These are phyloP conservation scores for Bombylius major DNA, from an alignment of 2,888 invertebrate genomes.

Conservation along the genomic window DNA sequence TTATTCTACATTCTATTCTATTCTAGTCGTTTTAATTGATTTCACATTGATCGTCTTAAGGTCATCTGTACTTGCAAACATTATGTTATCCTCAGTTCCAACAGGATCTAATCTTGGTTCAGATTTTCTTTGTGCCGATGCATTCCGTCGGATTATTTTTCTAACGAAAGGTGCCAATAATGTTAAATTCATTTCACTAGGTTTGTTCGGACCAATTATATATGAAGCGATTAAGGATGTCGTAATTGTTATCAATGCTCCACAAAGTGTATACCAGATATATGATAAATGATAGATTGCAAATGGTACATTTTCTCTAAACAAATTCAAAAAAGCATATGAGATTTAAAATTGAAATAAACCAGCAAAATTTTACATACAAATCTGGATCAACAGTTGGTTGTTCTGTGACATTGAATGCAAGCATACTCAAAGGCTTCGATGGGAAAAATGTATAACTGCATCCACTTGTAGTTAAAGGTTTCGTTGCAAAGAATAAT, in stretches of 20 bases:
- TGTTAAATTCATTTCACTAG: conserved; percentile 43
- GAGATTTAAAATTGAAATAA: not conserved
- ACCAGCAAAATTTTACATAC: not conserved
- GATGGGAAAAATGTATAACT: conserved; percentile 39
- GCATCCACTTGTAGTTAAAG: conserved; percentile 41
- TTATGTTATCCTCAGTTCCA: conserved; percentile 11
- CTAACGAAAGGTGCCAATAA: conserved; percentile 60
- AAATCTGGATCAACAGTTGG: conserved; percentile 4
- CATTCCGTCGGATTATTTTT: conserved; percentile 34
- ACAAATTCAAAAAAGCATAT: conserved; percentile 24
- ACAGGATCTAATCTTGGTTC: conserved; percentile 11
- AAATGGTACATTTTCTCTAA: conserved; percentile 23
- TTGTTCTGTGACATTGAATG: conserved; percentile 20
- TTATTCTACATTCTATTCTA: not conserved
- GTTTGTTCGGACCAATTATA: conserved; percentile 39
- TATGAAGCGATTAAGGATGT: conserved; percentile 43
- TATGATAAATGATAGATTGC: conserved; percentile 59
- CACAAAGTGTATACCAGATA: conserved; percentile 61
- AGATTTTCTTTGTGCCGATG: not conserved
- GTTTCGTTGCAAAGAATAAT: conserved; percentile 38
- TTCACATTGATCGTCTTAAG: conserved; percentile 5
- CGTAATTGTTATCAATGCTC: conserved; percentile 43
- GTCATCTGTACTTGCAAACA: conserved; percentile 9
- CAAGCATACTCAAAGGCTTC: conserved; percentile 26
- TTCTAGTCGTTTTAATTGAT: not conserved